A percentile compares a stretch with the other conserved stretches of the same genome.
phyloP scores from a whole-genome alignment of 2,888 invertebrate species.

The Lamellibrachia satsuma region DNA sequence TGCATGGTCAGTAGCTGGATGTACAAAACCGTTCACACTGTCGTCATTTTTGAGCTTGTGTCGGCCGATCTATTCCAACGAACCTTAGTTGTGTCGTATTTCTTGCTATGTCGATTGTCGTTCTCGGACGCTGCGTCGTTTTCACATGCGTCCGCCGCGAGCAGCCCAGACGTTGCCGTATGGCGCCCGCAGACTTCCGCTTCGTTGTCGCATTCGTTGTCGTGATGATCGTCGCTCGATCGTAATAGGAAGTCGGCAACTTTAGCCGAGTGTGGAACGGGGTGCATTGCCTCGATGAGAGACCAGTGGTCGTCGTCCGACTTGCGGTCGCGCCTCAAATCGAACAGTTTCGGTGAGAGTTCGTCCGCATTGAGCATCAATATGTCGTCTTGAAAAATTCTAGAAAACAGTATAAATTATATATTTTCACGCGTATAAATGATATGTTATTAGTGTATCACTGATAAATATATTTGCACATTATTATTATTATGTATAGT shows the following conservation, averaged over 20 bases:
- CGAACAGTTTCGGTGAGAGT: neutral
- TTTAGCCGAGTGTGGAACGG: constrained; percentile 35
- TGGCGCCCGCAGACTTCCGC: neutral
- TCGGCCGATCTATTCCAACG: neutral
- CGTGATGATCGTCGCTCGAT: neutral
- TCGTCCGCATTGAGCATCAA: neutral
- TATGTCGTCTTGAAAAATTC: neutral
- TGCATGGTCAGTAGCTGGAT: neutral
- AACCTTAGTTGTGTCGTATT: neutral
- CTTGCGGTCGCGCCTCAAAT: neutral
- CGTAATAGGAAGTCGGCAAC: constrained; percentile 38
- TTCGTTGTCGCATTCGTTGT: neutral
- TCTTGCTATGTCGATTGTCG: neutral
- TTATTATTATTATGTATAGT: too few species aligned
- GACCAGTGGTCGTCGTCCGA: constrained; percentile 33
- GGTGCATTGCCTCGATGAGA: constrained; percentile 36
- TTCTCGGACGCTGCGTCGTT: neutral
- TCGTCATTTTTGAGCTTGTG: neutral
- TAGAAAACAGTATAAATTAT: neutral
- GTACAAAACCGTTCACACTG: neutral
- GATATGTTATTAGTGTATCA: neutral
- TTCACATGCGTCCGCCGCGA: neutral
- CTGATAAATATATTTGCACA: too few species aligned
- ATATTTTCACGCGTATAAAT: neutral
- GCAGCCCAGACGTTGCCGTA: neutral